Evolutionary conservation across 2,797 vertebrate genomes (phyloP), one percentile per base, ranked within the genome.

Genomic region (Poecilia picta): DNA sequence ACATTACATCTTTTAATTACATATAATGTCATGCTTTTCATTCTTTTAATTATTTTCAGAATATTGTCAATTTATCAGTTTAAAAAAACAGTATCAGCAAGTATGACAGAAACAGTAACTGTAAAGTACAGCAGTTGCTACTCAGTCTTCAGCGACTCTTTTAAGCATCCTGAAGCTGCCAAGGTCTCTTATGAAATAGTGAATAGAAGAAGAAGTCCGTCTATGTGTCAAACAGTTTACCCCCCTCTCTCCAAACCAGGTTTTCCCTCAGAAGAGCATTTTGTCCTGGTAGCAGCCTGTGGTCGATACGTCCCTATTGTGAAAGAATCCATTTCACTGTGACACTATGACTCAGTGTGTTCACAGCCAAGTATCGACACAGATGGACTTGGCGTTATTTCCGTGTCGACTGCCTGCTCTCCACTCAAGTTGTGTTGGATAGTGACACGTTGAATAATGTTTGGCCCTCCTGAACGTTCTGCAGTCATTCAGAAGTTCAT

Each of bases 301-400:
- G 55, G 81, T 89, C 79, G 3, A 90, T 89, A 33, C 46, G 23
- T 74, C 55, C 74, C 85, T 74, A 36, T 46, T 74, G 89, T 62
- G 79, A 79, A 23, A 83, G 79, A 82, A 73, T 90, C 81, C 36
- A 39, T 88, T 84, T 83, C 83, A 76, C 57, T 59, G 81, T 84
- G 91, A 90, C 88, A 83, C 64, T 39, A 59, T 75, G 70, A 47
- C 77, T 74, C 28, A n/a, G 66, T 51, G 53, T 85, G 64, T 80
- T 80, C 53, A 16, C 81, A 59, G 84, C 72, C 83, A 82, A 75
- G 84, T 79, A 81, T 81, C 45, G 74, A 81, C 85, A 81, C 90
- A 89, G 89, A 90, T 76, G 89, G 87, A 81, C 79, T 39, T 11
- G 0, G 74, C 28, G 47, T 73, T 72, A 62, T 70, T 83, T 84